A percentile compares a stretch with the other conserved stretches of the same genome.
phyloP scores from a whole-genome alignment of 2,888 invertebrate genomes.

The Pterostichus niger region DNA sequence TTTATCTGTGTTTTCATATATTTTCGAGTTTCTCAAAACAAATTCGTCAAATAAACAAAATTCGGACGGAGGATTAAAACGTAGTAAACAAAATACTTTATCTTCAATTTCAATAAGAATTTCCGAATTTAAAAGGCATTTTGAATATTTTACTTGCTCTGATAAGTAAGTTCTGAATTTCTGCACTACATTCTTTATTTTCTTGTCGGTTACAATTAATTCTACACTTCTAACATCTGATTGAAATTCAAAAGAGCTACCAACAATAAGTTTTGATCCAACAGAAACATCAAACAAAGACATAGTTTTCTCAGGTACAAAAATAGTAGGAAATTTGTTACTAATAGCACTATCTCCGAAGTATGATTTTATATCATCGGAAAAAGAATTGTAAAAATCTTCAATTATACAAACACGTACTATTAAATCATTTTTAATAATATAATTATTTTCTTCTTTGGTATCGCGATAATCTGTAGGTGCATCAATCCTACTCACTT shows the following conservation, averaged over 20 bases:
- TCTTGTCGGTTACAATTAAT: slow-evolving; percentile 71
- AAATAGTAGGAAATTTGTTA: slow-evolving; percentile 61
- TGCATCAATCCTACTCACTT: slow-evolving; percentile 71
- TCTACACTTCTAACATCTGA: slow-evolving; percentile 79
- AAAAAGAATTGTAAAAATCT: slow-evolving; percentile 62
- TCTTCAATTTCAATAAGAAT: slow-evolving; percentile 77
- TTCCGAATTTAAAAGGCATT: slow-evolving; percentile 80
- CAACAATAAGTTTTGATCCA: slow-evolving; percentile 76
- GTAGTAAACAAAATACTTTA: slow-evolving; percentile 69
- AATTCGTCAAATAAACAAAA: slow-evolving; percentile 76
- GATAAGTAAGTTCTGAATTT: slow-evolving; percentile 79
- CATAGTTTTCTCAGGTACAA: slow-evolving; percentile 60
- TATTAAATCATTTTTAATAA: slow-evolving; percentile 62
- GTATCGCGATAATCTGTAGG: slow-evolving; percentile 62
- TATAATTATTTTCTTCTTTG: slow-evolving; percentile 56
- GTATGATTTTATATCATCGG: slow-evolving; percentile 55
- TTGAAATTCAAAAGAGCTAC: slow-evolving; percentile 75
- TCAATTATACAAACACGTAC: slow-evolving; percentile 67
- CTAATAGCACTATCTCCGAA: slow-evolving; percentile 50
- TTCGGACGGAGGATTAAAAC: slow-evolving; percentile 75
- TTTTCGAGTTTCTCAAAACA: slow-evolving; percentile 75
- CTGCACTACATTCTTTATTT: slow-evolving; percentile 75
- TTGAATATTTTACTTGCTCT: slow-evolving; percentile 77
- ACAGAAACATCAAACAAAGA: slow-evolving; percentile 56
- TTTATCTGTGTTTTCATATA: slow-evolving; percentile 75